Evolutionary conservation across 2,888 invertebrate genomes (phyloP), one percentile per base, ranked within the genome.

Genomic region (Empis livida): DNA sequence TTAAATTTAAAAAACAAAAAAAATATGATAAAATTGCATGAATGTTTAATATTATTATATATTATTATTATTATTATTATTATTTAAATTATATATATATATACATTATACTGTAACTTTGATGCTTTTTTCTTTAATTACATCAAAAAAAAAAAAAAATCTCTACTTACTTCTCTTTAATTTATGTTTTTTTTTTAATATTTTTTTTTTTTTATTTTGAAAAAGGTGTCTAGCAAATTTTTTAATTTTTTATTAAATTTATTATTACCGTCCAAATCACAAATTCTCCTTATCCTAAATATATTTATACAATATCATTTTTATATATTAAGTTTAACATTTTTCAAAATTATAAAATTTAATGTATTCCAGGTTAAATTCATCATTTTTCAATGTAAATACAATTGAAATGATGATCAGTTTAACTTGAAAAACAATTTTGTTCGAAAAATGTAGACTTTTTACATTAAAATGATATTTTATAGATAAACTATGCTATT

Each of bases 201-300:
- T 10, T 11, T 17, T n/a, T 39, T 46, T 41, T 31, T 17, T 17
- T 32, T 35, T 45, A 2, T 15, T 23, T 40, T 5, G 15, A 23
- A 39, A 32, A 38, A 27, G 14, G 15, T 45, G 14, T 31, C 13
- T 17, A 31, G 30, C 30, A 32, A 39, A 10, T 41, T 42, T 31
- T 31, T 41, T 45, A n/a, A n/a, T 41, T 5, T 46, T 17, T 20
- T 35, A 41, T 31, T 40, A 16, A 16, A 30, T 20, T 15, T 65
- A 71, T 73, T 72, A 72, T 72, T 73, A 72, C 71, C 71, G 73
- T 71, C 71, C 71, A 68, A 67, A 70, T 68, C 71, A 71, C 70
- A 71, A 69, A 71, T 63, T 62, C 62, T 65, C 71, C 65, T 68
- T 68, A n/a, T n/a, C n/a, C n/a, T n/a, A n/a, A n/a, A n/a, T n/a